A percentile compares a stretch with the other conserved stretches of the same genome.
Conservation (phyloP, 1,140 invertebrate genomes). For the Megalonaias nervosa region DNA sequence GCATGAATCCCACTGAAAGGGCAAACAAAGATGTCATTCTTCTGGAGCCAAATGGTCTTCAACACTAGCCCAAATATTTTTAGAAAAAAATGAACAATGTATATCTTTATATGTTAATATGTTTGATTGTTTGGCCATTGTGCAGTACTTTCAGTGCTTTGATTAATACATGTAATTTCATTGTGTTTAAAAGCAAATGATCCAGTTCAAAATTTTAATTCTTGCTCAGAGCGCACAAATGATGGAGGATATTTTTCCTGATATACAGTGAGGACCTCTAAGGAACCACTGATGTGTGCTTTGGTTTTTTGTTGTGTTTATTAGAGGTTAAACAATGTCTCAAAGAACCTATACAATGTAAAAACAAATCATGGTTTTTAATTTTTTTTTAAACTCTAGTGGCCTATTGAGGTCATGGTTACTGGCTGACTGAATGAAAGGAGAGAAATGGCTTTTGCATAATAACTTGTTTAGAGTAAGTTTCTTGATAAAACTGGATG, state of each 20-base stretch:
- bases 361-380: neutral
- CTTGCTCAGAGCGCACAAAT: neutral
- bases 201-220: neutral
- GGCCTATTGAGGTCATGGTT: too few relatives aligned
- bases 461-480: too few relatives aligned
- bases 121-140: too few relatives aligned
- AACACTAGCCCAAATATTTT: neutral
- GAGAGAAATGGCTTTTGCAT: too few relatives aligned
- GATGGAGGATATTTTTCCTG: conserved; percentile 11
- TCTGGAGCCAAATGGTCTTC: too few relatives aligned
- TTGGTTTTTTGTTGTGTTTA: neutral
- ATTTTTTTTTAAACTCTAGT: too few relatives aligned
- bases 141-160: neutral
- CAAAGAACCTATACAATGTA: neutral
- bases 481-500: too few relatives aligned
- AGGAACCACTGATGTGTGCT: conserved; percentile 35
- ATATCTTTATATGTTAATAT: neutral
- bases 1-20: too few relatives aligned
- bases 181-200: neutral
- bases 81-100: neutral
- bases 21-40: too few relatives aligned
- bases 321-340: neutral
- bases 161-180: neutral
- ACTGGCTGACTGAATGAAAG: too few relatives aligned
- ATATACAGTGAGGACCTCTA: conserved; percentile 25